phyloP scores from a whole-genome alignment of 2,797 vertebrate species.

The Hypotaenidia okinawae region DNA sequence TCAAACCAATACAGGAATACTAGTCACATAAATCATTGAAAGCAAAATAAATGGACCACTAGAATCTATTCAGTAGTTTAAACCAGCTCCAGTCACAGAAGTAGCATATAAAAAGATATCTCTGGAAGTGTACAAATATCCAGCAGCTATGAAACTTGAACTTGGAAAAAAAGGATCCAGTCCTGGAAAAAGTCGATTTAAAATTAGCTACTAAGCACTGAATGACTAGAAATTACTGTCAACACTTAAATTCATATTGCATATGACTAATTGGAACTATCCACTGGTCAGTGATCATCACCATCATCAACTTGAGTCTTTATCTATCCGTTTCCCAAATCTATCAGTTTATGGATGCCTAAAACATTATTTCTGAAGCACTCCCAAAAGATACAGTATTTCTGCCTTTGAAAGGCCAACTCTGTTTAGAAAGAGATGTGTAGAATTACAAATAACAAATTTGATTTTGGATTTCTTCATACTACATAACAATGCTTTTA shows the following conservation, averaged over 20 bases:
- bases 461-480: background rate
- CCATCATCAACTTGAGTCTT: background rate
- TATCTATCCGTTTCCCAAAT: background rate
- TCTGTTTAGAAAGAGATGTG: background rate
- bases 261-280: background rate
- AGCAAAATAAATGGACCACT: background rate
- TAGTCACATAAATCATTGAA: background rate
- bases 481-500: background rate
- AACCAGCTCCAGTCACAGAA: background rate
- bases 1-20: too few species aligned
- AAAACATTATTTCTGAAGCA: background rate
- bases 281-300: background rate
- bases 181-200: background rate
- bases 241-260: background rate
- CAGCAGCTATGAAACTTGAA: background rate
- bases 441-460: background rate
- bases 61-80: background rate
- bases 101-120: background rate
- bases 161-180: fast-evolving
- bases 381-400: background rate
- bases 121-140: background rate
- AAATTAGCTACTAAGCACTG: background rate
- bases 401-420: background rate
- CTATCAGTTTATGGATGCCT: background rate
- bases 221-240: background rate